These are phyloP conservation scores for Gephyroberyx darwinii DNA, from an alignment of 2,797 vertebrate species.

Conservation along the genomic window DNA sequence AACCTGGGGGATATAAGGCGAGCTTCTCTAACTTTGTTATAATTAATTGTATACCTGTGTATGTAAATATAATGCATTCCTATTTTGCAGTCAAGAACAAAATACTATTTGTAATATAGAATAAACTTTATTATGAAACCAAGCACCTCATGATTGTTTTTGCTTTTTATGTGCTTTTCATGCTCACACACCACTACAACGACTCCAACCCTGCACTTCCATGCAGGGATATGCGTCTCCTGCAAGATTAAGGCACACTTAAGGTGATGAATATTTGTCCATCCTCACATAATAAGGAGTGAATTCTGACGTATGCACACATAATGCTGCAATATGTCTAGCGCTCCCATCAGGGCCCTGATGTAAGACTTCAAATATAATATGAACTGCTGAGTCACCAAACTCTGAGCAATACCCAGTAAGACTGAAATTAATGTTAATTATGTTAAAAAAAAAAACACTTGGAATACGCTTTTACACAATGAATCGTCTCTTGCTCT, in stretches of 20 bases:
- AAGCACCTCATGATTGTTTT: conserved; percentile 57
- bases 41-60: conserved; percentile 99
- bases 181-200: not conserved
- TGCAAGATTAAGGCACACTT: no score
- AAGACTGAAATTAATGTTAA: conserved; percentile 1
- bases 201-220: no score
- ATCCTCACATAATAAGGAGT: no score
- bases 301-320: no score
- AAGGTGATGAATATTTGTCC: no score
- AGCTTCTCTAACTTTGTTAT: conserved; percentile 99
- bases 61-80: conserved; percentile 99
- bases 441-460: no score
- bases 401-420: not conserved
- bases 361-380: no score
- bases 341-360: no score
- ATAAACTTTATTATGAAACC: conserved; percentile 99
- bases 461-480: no score
- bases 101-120: conserved; percentile 99
- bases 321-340: no score
- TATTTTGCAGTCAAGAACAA: conserved; percentile 99
- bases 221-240: no score
- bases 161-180: conserved; percentile 37
- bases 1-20: conserved; percentile 96
- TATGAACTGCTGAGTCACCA: not conserved
- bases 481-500: no score